A percentile compares a stretch with the other conserved stretches of the same genome.
Conservation (phyloP, 1,140 invertebrate genomes). For the Belonocnema kinseyi region DNA sequence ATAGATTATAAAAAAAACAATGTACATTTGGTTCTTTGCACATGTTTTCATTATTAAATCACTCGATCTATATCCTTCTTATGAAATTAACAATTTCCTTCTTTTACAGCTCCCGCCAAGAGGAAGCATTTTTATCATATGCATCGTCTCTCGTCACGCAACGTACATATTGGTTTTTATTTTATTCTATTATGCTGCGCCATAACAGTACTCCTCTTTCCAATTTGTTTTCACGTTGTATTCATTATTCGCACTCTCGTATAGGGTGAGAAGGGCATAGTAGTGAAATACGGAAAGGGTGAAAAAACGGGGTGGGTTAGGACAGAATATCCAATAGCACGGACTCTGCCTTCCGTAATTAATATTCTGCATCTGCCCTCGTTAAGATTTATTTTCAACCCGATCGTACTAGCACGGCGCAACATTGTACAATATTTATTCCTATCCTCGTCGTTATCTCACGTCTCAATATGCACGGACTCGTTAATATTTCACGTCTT, state of each 20-base stretch:
- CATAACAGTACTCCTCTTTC: background rate
- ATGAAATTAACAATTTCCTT: too few relatives aligned
- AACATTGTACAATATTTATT: conserved; percentile 4
- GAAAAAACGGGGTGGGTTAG: background rate
- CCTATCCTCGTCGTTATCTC: background rate
- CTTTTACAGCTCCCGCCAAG: background rate
- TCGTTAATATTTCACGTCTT: conserved; percentile 9
- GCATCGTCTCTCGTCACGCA: conserved; percentile 15
- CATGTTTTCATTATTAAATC: background rate
- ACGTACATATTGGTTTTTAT: conserved; percentile 26
- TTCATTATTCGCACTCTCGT: conserved; percentile 7
- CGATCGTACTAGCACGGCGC: background rate
- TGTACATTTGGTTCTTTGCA: background rate
- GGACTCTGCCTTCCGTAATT: conserved; percentile 14
- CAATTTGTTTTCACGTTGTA: conserved; percentile 16
- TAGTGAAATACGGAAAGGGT: background rate
- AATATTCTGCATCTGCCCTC: conserved; percentile 28
- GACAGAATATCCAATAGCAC: conserved; percentile 28
- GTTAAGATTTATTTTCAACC: conserved; percentile 27
- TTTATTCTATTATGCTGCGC: conserved; percentile 13
- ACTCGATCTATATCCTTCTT: too few relatives aligned
- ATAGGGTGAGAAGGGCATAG: background rate
- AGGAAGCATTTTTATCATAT: conserved; percentile 9
- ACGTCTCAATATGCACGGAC: conserved; percentile 15
- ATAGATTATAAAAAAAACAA: background rate